phyloP scores from a whole-genome alignment of 2,113 vertebrate species.

The Ageneiosus marmoratus region DNA sequence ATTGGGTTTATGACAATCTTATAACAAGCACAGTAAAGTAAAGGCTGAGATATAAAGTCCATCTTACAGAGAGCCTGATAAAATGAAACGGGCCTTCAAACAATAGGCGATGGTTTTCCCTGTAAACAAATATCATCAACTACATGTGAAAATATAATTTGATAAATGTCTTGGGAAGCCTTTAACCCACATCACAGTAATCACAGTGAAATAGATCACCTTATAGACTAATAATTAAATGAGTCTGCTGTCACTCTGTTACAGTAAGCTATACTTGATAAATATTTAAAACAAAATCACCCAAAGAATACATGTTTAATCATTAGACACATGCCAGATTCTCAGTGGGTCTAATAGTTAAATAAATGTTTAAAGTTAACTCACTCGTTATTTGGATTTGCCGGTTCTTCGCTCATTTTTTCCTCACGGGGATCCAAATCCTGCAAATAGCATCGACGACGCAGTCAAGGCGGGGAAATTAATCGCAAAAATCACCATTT shows the following conservation, averaged over 20 bases:
- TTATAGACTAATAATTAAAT: not conserved
- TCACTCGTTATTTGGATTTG: slow-evolving; percentile 97
- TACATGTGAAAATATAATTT: no score
- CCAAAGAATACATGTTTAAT: not conserved
- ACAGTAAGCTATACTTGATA: not conserved
- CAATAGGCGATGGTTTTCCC: not conserved
- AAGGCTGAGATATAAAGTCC: not conserved
- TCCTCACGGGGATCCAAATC: slow-evolving; percentile 91
- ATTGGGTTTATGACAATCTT: not conserved
- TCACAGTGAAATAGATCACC: not conserved
- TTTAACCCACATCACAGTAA: not conserved
- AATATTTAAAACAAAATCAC: not conserved
- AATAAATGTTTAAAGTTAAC: slow-evolving; percentile 52
- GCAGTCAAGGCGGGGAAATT: slow-evolving; percentile 80
- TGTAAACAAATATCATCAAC: not conserved
- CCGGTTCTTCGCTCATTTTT: slow-evolving; percentile 99
- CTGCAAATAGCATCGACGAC: slow-evolving; percentile 83
- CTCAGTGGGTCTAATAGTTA: no score
- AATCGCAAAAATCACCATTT: slow-evolving; percentile 77
- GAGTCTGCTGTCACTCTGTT: not conserved
- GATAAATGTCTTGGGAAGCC: not conserved
- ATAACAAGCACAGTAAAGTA: not conserved
- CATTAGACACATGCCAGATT: not conserved
- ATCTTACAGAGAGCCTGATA: not conserved
- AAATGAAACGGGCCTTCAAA: slow-evolving; percentile 9